Evolutionary conservation across 2,888 invertebrate genomes (phyloP).

Genomic region (Ochropleura plecta): DNA sequence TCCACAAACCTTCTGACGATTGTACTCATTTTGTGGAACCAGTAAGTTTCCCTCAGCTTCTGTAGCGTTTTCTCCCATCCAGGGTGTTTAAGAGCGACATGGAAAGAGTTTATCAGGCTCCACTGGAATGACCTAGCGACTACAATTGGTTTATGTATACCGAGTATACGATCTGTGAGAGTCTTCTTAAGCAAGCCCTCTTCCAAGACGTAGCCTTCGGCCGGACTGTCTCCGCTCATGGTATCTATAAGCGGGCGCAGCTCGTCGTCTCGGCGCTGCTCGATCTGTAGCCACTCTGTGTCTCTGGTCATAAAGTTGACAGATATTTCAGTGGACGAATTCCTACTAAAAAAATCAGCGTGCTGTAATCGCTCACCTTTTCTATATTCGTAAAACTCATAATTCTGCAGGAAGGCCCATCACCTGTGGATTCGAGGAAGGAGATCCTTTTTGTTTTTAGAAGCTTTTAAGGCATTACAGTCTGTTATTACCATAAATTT

Average conservation of each 20-base stretch:
- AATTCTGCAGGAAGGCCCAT: constrained; percentile 20
- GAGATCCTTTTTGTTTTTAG: constrained; percentile 12
- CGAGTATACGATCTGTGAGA: not conserved
- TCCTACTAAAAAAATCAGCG: constrained; percentile 23
- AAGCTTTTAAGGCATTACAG: constrained; percentile 15
- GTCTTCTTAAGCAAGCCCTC: constrained; percentile 1
- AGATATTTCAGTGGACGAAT: not conserved
- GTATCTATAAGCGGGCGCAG: constrained; percentile 3
- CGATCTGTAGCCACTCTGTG: constrained; percentile 5
- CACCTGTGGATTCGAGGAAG: constrained; percentile 18
- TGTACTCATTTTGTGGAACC: constrained; percentile 39
- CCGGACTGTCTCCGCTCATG: not conserved
- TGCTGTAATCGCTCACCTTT: constrained; percentile 18
- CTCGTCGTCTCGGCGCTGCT: constrained; percentile 4
- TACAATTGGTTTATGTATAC: constrained; percentile 5
- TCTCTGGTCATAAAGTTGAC: constrained; percentile 12
- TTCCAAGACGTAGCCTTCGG: constrained; percentile 5
- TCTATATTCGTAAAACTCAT: constrained; percentile 19
- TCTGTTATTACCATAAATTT: constrained; percentile 21
- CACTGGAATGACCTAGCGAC: constrained; percentile 63
- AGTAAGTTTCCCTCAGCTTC: constrained; percentile 26
- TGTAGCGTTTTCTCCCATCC: constrained; percentile 64
- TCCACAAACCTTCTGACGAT: constrained; percentile 20
- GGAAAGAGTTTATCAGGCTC: constrained; percentile 61
- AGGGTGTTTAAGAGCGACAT: constrained; percentile 47